Evolutionary conservation across 2,888 invertebrate species (phyloP), one percentile per base, ranked within the genome.

Genomic region (Maniola hyperantus): DNA sequence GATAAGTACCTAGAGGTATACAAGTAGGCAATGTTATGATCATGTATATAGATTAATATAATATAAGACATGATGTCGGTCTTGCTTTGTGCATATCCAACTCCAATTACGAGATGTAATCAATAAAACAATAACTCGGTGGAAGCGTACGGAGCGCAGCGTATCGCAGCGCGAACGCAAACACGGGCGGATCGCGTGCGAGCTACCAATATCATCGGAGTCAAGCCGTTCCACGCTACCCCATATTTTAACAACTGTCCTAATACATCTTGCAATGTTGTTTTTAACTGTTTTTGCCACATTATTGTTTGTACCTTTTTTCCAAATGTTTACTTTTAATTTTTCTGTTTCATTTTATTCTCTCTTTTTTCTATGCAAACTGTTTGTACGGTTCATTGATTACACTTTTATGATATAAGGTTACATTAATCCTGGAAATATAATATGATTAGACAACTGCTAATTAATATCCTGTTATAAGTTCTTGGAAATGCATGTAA

Each of bases 201-300:
- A 80, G 81, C 83, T 80, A 81, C 82, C 89, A 83, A 84, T 89
- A 88, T 86, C 82, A 83, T 71, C 79, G 83, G 82, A 86, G 84
- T 85, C 85, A 85, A 86, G 83, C 85, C 82, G 85, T 75, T 82
- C 80, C 77, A 83, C 82, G 84, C 87, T 88, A 91, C 92, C 92
- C 92, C 87, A 91, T 92, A 91, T 92, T 92, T 92, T 92, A 92
- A 92, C 92, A 92, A 92, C 92, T 92, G 92, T 92, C 91, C 92
- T 91, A 91, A 91, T 92, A 90, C 91, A 92, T 92, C 92, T 91
- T 90, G 88, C 91, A 89, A 91, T 92, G 90, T 92, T 92, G 86
- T 91, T 91, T 91, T 91, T 88, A 89, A 90, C 86, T 89, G 89
- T 91, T 89, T 89, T 88, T 87, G 87, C 89, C 83, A 89, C 84